Base-by-base conservation (phyloP, 2,888 invertebrate species). In the Hirtodrosophila alboralis region DNA sequence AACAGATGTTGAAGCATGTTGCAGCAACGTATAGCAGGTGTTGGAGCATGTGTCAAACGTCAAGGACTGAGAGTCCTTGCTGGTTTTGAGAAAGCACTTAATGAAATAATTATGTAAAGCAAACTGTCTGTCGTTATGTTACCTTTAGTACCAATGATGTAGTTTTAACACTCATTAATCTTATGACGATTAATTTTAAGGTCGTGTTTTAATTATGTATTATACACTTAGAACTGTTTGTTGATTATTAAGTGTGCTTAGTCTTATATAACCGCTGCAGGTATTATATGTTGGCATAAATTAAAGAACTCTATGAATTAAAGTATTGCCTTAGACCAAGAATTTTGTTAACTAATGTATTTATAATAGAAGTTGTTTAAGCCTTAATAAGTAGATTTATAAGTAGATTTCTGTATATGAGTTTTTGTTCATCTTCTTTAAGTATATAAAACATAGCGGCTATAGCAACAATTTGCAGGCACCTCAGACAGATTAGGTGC, bases 31-130 rank as follows among this genome's bases (percentile, higher is more conserved):
- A 13, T 30, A 9, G 1, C 21, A n/a, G 21, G 27, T n/a, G 7
- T 6, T 14, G n/a, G 3, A 23, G 7, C 7, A 7, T 7, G 23
- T 23, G 23, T 23, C 8, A 23, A 23, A 8, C 8, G 23, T 23
- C 18, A 5, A 21, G 18, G 18, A 5, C 18, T 27, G 2, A 27
- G 7, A 33, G 31, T 21, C 30, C 26, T 38, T 23, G 40, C 41
- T 44, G 47, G 51, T 21, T 40, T 56, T 40, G 54, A 52, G 56
- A 60, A 63, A 60, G 63, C 76, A 72, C 86, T 76, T 85, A 79
- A 84, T 84, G 76, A 86, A 79, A 85, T 79, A 79, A 79, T 86
- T 84, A 79, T 79, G 73, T 61, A 65, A 76, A 80, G 59, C 65
- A 62, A 79, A 75, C 64, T 54, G 56, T 40, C 58, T 63, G 56